Base-by-base conservation (phyloP, 2,113 vertebrate species). In the Pseudolaguvia tuberculata region DNA sequence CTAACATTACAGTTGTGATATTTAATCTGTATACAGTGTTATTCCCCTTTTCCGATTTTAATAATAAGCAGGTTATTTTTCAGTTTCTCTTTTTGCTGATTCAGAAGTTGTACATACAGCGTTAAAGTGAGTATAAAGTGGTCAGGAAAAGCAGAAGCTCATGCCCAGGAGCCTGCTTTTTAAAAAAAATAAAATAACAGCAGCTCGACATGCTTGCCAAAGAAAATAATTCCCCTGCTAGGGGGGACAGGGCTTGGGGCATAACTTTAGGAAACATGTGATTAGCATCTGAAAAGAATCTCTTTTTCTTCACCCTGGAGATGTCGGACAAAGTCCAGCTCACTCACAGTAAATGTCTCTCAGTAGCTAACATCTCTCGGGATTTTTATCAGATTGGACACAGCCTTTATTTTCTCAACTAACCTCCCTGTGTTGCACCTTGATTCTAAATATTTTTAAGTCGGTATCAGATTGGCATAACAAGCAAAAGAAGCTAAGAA, bases 261-360 rank as follows among this genome's bases (percentile, higher is more conserved):
- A 77, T 70, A 82, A 67, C 59, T 69, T 74, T 77, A 84, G 80
- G 84, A 82, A 86, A 78, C 84, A 78, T 76, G 76, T 69, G 86
- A 89, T 88, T 88, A 85, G 68, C 83, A 87, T 90, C 82, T 88
- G 77, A 88, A 86, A 87, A 84, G 83, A 42, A 13, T 50, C 62
- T 74, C 70, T 75, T 73, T 48, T 73, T 72, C 55, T 57, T 47
- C 55, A 80, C 72, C 15, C 57, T 61, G 25, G 51, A 73, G 6
- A 75, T 50, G 63, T 62, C 76, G 82, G 80, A 80, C 25, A 45
- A 5, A n/a, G 65, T 78, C 80, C 80, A 82, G 75, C 27, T 35
- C 50, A 50, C 72, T 58, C 50, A 70, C 51, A 70, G 70, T 50
- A 73, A 78, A 75, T 39, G 50, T 70, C 31, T 68, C 70, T 77